Evolutionary conservation across 2,797 vertebrate species (phyloP).

Genomic region (Poeciliopsis presidionis): DNA sequence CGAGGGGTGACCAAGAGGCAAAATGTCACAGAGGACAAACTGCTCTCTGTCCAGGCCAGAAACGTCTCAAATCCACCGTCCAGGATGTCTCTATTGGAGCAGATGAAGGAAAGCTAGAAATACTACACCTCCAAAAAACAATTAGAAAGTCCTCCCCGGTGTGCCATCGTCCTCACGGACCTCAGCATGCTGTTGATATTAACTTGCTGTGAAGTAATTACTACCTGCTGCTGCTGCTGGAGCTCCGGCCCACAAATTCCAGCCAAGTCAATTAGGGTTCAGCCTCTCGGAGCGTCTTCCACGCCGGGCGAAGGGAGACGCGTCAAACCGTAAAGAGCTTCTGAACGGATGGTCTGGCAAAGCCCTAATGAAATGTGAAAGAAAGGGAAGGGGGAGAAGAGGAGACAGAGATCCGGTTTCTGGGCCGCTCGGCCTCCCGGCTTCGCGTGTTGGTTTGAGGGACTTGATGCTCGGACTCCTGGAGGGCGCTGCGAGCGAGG

Average conservation of each 20-base stretch:
- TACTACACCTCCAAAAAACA: slow-evolving; percentile 44
- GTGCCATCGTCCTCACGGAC: slow-evolving; percentile 28
- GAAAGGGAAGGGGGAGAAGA: slow-evolving; percentile 25
- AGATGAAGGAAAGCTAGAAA: slow-evolving; percentile 72
- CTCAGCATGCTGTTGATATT: slow-evolving; percentile 78
- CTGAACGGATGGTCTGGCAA: slow-evolving; percentile 49
- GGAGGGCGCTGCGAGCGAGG: slow-evolving; percentile 40
- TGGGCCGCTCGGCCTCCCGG: slow-evolving; percentile 55
- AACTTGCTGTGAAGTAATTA: slow-evolving; percentile 85
- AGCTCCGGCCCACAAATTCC: slow-evolving; percentile 65
- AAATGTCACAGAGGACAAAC: slow-evolving; percentile 66
- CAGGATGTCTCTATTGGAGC: slow-evolving; percentile 59
- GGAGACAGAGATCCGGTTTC: slow-evolving; percentile 60
- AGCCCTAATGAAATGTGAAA: slow-evolving; percentile 45
- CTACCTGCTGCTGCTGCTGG: slow-evolving; percentile 84
- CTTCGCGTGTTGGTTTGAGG: slow-evolving; percentile 46
- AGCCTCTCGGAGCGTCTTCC: slow-evolving; percentile 41
- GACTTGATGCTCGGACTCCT: slow-evolving; percentile 52
- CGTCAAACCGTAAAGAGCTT: slow-evolving; percentile 60
- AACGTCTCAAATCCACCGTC: slow-evolving; percentile 36
- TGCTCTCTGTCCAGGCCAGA: slow-evolving; percentile 14
- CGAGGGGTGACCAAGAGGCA: slow-evolving; percentile 51
- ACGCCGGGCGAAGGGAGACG: slow-evolving; percentile 68
- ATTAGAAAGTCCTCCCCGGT: not conserved
- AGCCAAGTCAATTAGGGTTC: slow-evolving; percentile 66